These are phyloP conservation scores for Crematogaster levior DNA, from an alignment of 2,888 invertebrate species.

Conservation along the genomic window DNA sequence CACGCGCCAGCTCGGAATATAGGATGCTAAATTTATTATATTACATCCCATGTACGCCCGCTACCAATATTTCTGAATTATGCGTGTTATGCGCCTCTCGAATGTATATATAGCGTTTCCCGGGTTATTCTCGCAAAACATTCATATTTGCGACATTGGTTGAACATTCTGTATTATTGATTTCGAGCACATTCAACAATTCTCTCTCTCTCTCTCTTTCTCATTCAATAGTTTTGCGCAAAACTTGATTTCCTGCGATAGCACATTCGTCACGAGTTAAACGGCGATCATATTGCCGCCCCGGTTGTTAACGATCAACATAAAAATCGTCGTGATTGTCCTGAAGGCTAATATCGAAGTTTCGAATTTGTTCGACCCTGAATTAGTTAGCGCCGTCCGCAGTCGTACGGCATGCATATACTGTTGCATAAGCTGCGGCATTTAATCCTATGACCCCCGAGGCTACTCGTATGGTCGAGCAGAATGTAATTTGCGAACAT, in stretches of 20 bases:
- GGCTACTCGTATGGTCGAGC: not conserved
- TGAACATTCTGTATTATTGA: conserved; percentile 25
- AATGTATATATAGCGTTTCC: not conserved
- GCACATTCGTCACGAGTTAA: conserved; percentile 21
- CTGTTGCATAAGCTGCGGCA: conserved; percentile 16
- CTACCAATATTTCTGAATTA: conserved; percentile 24
- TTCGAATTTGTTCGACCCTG: conserved; percentile 58
- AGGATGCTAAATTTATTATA: conserved; percentile 27
- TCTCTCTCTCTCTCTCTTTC: not conserved
- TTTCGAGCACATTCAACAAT: not conserved
- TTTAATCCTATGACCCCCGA: conserved; percentile 19
- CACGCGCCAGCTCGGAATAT: not conserved
- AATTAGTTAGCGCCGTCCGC: conserved; percentile 60
- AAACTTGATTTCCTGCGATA: conserved; percentile 1
- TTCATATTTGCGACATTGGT: conserved; percentile 12
- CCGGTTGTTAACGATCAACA: not conserved
- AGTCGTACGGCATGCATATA: not conserved
- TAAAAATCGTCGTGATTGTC: not conserved
- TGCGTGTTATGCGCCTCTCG: not conserved
- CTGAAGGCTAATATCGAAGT: conserved; percentile 25
- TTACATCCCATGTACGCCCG: not conserved
- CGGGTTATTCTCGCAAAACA: conserved; percentile 2
- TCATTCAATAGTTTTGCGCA: not conserved
- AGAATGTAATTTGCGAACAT: not conserved
- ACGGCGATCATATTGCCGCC: not conserved